phyloP scores from a whole-genome alignment of 37 sponge, comb jelly and placozoan species.

The Theonella swinhoei region DNA sequence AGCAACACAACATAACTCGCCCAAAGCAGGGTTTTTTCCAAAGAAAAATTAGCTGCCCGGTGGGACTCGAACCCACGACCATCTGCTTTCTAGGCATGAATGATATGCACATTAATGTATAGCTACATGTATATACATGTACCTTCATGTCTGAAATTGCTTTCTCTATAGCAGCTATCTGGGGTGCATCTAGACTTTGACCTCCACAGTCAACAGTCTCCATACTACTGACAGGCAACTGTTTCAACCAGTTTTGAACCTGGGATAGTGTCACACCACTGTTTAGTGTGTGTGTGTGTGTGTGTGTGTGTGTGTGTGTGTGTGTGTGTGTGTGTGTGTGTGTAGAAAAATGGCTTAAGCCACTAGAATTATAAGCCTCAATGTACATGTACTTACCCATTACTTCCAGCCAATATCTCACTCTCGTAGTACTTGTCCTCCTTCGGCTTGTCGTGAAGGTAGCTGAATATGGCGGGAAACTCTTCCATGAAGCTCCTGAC shows the following conservation, averaged over 20 bases:
- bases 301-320: conserved; percentile 9
- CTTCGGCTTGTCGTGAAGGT: conserved; percentile 56
- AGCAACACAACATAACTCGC: background rate
- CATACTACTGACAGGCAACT: conserved; percentile 53
- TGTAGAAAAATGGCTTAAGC: no score
- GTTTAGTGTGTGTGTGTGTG: background rate
- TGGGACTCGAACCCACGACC: no score
- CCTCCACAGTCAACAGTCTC: conserved; percentile 79
- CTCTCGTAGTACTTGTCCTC: conserved; percentile 69
- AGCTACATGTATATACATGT: conserved; percentile 4
- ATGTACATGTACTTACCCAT: conserved; percentile 22
- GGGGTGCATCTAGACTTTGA: conserved; percentile 47
- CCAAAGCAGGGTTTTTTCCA: no score
- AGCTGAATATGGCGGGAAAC: conserved; percentile 75
- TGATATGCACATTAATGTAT: no score
- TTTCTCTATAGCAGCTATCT: conserved; percentile 65
- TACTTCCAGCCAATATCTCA: conserved; percentile 62
- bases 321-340: no score
- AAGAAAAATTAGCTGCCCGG: no score
- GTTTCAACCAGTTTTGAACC: conserved; percentile 66
- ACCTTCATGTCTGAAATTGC: conserved; percentile 30
- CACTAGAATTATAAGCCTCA: no score
- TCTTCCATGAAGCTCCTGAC: conserved; percentile 54
- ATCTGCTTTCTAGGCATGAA: no score
- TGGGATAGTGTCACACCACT: conserved; percentile 43